These are phyloP conservation scores for Epizoanthus fatuus DNA, from an alignment of 92 coral and sea anemone genomes.

Conservation along the genomic window DNA sequence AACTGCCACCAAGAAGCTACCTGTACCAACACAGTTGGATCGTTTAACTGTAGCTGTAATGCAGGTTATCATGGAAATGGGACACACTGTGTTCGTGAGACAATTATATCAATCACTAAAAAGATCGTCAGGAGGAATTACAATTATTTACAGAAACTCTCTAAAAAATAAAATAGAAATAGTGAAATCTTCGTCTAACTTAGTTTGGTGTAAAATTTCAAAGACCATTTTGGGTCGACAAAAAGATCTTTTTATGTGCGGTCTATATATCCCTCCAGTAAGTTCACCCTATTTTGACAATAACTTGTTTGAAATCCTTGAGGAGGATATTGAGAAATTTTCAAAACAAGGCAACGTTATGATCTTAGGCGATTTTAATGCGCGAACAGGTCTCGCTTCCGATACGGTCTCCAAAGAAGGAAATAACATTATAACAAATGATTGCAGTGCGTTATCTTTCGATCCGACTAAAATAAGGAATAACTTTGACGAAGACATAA, in stretches of 20 bases:
- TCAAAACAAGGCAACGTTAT: slow-evolving; percentile 28
- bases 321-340: slow-evolving; percentile 32
- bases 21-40: too few relatives aligned
- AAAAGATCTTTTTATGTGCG: slow-evolving; percentile 50
- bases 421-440: slow-evolving; percentile 38
- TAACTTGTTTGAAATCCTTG: slow-evolving; percentile 46
- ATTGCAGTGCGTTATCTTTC: slow-evolving; percentile 17
- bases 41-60: too few relatives aligned
- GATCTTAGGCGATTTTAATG: slow-evolving; percentile 55
- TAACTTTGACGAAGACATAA: slow-evolving; percentile 52
- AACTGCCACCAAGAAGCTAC: too few relatives aligned
- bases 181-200: slow-evolving; percentile 35
- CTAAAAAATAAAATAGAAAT: slow-evolving; percentile 12
- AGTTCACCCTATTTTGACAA: slow-evolving; percentile 46
- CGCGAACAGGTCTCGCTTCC: slow-evolving; percentile 34
- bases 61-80: too few relatives aligned
- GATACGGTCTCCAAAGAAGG: slow-evolving; percentile 54
- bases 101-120: too few relatives aligned
- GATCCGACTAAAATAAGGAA: slow-evolving; percentile 31
- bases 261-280: slow-evolving; percentile 53
- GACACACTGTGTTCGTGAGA: too few relatives aligned
- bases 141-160: slow-evolving; percentile 24
- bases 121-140: slow-evolving; percentile 49
- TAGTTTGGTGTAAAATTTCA: slow-evolving; percentile 40
- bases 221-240: slow-evolving; percentile 12